A percentile compares a stretch with the other conserved stretches of the same genome.
phyloP scores from a whole-genome alignment of 1,140 invertebrate genomes.

The Elysia chlorotica region DNA sequence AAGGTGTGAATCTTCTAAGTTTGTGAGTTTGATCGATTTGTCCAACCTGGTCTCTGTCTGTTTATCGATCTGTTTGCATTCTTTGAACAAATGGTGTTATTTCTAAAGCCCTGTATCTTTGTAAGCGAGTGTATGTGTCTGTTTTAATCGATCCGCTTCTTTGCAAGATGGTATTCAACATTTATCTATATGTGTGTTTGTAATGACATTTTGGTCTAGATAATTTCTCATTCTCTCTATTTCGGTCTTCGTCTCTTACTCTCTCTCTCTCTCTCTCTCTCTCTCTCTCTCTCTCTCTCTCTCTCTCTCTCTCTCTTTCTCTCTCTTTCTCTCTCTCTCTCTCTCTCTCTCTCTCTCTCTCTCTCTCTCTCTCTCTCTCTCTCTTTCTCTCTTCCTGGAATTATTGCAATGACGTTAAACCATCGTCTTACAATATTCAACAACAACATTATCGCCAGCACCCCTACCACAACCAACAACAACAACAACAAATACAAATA shows the following conservation, averaged over 20 bases:
- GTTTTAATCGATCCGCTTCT: background rate
- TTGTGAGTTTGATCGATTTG: too few relatives aligned
- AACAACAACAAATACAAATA: background rate
- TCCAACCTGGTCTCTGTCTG: too few relatives aligned
- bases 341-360: background rate
- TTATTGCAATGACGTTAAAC: too few relatives aligned
- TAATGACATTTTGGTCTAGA: background rate
- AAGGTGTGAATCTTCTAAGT: too few relatives aligned
- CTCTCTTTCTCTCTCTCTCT: background rate
- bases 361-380: background rate
- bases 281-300: background rate
- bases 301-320: background rate
- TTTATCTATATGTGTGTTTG: background rate
- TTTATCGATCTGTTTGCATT: too few relatives aligned
- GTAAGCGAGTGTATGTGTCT: conserved; percentile 15
- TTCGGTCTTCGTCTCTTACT: background rate
- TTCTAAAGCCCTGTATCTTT: too few relatives aligned
- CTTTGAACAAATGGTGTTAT: too few relatives aligned
- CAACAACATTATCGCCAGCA: background rate
- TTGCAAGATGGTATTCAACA: background rate
- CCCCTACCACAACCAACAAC: background rate
- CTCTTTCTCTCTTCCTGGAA: background rate
- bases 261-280: background rate
- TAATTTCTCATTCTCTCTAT: background rate
- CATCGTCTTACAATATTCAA: too few relatives aligned